A percentile compares a stretch with the other conserved stretches of the same genome.
Conservation (phyloP, 2,113 vertebrate genomes). For the Ceyx margarethae region DNA sequence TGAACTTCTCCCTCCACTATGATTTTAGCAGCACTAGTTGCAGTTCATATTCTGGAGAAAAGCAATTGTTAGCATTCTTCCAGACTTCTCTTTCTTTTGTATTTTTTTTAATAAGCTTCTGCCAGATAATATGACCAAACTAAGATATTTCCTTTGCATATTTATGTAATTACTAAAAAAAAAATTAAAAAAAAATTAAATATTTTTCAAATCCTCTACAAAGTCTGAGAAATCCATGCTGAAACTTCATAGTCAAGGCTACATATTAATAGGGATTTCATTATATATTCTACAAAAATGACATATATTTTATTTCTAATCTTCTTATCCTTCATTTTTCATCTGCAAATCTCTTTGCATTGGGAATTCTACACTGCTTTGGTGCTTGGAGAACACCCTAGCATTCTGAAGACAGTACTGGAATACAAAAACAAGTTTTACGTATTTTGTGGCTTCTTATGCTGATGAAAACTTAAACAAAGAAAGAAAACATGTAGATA, state of each 20-base stretch:
- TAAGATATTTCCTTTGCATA: background rate
- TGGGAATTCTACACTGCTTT: background rate
- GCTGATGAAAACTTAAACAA: background rate
- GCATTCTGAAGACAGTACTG: background rate
- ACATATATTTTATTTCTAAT: slow-evolving; percentile 40
- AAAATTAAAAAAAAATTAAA: slow-evolving; percentile 14
- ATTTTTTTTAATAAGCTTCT: slow-evolving; percentile 12
- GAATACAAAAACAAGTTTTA: background rate
- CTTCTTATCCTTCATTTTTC: slow-evolving; percentile 17
- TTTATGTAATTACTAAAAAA: slow-evolving; percentile 49
- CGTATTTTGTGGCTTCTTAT: background rate
- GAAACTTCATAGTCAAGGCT: background rate
- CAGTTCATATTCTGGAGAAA: background rate
- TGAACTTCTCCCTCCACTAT: background rate
- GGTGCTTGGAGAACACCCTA: background rate
- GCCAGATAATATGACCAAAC: background rate
- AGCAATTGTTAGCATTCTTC: background rate
- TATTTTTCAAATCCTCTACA: slow-evolving; percentile 45
- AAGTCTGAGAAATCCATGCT: slow-evolving; percentile 14
- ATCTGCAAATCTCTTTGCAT: slow-evolving; percentile 6
- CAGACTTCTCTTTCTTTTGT: background rate
- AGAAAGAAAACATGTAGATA: background rate
- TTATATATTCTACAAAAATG: slow-evolving; percentile 16
- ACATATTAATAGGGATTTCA: slow-evolving; percentile 26
- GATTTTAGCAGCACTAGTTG: background rate